phyloP scores from a whole-genome alignment of 2,113 vertebrate species.

The Chlamydotis undulata region DNA sequence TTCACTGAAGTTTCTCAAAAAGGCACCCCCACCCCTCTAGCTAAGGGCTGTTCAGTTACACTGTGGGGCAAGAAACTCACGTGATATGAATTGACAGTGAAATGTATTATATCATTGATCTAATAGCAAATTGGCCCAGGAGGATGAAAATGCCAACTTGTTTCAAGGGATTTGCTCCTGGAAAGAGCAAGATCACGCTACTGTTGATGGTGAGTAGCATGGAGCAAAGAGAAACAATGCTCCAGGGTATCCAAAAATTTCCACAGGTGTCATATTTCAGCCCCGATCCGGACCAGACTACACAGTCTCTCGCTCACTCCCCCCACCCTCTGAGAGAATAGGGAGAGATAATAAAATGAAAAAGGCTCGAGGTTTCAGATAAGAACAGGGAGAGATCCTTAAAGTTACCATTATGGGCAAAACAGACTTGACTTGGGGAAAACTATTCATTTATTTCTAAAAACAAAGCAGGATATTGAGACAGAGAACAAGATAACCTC shows the following conservation, averaged over 20 bases:
- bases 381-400: too few relatives aligned
- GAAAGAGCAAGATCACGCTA: not conserved
- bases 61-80: not conserved
- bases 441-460: too few relatives aligned
- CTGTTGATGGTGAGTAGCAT: not conserved
- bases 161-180: not conserved
- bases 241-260: not conserved
- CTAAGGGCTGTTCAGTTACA: not conserved
- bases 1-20: not conserved
- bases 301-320: too few relatives aligned
- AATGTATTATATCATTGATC: not conserved
- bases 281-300: too few relatives aligned
- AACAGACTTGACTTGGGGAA: too few relatives aligned
- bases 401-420: too few relatives aligned
- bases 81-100: not conserved
- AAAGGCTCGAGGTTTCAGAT: too few relatives aligned
- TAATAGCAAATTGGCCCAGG: not conserved
- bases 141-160: not conserved
- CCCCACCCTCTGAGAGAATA: too few relatives aligned
- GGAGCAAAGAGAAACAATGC: not conserved
- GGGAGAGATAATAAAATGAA: too few relatives aligned
- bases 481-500: too few relatives aligned
- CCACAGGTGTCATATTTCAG: not conserved
- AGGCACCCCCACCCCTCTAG: not conserved
- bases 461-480: too few relatives aligned